Base-by-base conservation (phyloP, 2,888 invertebrate species). In the Thymelicus acteon region DNA sequence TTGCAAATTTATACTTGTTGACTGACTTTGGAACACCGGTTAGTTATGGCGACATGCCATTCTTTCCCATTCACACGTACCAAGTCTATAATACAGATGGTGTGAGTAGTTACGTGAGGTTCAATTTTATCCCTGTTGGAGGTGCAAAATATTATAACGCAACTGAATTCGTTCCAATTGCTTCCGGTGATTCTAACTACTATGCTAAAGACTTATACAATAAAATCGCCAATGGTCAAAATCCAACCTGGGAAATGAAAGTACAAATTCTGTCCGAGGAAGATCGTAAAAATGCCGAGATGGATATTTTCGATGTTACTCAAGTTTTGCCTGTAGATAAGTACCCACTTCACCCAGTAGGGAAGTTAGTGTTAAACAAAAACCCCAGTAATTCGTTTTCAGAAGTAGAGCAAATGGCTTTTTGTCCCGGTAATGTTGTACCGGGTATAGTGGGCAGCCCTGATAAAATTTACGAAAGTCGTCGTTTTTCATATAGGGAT, bases 271-370 rank as follows among this genome's bases (percentile, higher is more conserved):
- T 98, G 97, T 97, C 97, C 0, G 94, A 95, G 62, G 95, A 96
- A 72, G 96, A 98, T 44, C 86, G 97, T 98, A 0, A 96, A 96
- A 78, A 94, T 13, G 96, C 94, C 79, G 94, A 94, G 73, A 97
- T 96, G 90, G 98, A 98, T 93, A 98, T 98, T 0, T 98, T 98
- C 87, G 98, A 98, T 87, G 88, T 97, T 61, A 98, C 98, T 1
- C 98, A 97, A 95, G 91, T 97, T 6, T 97, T 98, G 96, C 95
- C 97, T 0, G 85, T 69, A 6, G 89, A 91, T 19, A 96, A 97
- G 8, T 98, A 93, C 86, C 98, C 98, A 0, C 89, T 98, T 72
- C 96, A 97, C 71, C 96, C 96, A 0, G 96, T 98, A 0, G 98
- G 98, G 0, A 95, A 95, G 84, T 81, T 98, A 75, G 96, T 96